Evolutionary conservation across 2,113 vertebrate species (phyloP).

Genomic region (Aegithalos caudatus): DNA sequence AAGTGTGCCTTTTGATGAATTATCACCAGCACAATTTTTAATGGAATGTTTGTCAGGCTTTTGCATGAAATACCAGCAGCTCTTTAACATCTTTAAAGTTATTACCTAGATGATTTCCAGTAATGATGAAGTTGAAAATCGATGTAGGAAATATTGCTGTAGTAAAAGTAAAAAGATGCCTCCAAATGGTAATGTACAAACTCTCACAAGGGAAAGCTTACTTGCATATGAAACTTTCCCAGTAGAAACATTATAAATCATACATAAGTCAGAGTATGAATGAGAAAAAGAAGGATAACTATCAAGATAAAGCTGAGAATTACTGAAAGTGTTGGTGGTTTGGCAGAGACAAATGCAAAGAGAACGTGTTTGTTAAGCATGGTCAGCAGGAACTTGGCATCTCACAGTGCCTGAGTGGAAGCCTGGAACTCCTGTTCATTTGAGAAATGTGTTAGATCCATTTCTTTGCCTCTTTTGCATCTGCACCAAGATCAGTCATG

Average conservation of each 20-base stretch:
- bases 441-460: background rate
- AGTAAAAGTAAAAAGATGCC: constrained; percentile 12
- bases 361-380: background rate
- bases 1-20: constrained; percentile 20
- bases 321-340: background rate
- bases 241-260: constrained; percentile 40
- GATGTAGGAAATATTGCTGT: constrained; percentile 51
- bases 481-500: background rate
- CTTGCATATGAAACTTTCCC: constrained; percentile 23
- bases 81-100: constrained; percentile 40
- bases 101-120: constrained; percentile 26
- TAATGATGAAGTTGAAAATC: constrained; percentile 31
- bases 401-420: background rate
- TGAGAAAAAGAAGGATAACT: constrained; percentile 30
- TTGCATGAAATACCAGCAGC: constrained; percentile 1
- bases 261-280: constrained; percentile 27
- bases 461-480: background rate
- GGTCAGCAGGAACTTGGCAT: background rate
- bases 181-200: background rate
- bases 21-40: constrained; percentile 4
- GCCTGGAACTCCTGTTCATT: background rate
- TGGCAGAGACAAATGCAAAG: constrained; percentile 17
- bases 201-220: background rate
- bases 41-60: constrained; percentile 16
- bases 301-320: constrained; percentile 5